These are phyloP conservation scores for Coracopsis vasa DNA, from an alignment of 2,113 vertebrate species.

Conservation along the genomic window DNA sequence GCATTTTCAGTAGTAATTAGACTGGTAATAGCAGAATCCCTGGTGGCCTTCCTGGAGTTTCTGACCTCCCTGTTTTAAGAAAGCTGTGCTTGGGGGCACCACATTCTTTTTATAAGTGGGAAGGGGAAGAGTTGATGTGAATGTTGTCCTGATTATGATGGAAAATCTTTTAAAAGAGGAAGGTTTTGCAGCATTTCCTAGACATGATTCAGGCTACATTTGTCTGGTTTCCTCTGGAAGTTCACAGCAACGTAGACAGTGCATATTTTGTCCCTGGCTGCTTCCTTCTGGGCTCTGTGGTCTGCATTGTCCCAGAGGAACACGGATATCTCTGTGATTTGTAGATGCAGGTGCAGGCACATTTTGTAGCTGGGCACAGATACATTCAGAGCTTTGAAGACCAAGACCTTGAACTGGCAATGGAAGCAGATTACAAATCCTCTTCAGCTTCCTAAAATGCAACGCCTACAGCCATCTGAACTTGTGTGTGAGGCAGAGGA, in stretches of 20 bases:
- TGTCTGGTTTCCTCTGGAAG: conserved; percentile 11
- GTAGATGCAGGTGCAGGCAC: neutral
- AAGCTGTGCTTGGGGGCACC: conserved; percentile 17
- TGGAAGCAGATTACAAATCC: conserved; percentile 2
- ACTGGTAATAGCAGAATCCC: conserved; percentile 16
- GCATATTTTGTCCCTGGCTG: neutral
- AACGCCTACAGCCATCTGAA: neutral
- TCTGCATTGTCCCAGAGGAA: neutral
- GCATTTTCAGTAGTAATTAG: conserved; percentile 46
- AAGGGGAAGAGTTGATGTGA: neutral
- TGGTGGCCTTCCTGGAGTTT: neutral
- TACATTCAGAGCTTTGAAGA: neutral
- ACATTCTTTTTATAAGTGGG: neutral
- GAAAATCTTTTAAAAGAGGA: neutral
- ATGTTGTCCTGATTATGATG: neutral
- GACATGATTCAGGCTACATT: neutral
- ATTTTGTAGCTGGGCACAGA: neutral
- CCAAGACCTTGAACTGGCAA: neutral
- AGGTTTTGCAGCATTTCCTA: conserved; percentile 27
- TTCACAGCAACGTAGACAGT: neutral
- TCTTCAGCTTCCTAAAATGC: neutral
- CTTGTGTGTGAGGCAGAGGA: neutral
- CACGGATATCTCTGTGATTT: neutral
- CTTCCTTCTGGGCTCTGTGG: neutral
- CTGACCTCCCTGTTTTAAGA: neutral